A percentile compares a stretch with the other conserved stretches of the same genome.
These are phyloP conservation scores for Drosophila rellima DNA, from an alignment of 2,888 invertebrate genomes.

Conservation along the genomic window DNA sequence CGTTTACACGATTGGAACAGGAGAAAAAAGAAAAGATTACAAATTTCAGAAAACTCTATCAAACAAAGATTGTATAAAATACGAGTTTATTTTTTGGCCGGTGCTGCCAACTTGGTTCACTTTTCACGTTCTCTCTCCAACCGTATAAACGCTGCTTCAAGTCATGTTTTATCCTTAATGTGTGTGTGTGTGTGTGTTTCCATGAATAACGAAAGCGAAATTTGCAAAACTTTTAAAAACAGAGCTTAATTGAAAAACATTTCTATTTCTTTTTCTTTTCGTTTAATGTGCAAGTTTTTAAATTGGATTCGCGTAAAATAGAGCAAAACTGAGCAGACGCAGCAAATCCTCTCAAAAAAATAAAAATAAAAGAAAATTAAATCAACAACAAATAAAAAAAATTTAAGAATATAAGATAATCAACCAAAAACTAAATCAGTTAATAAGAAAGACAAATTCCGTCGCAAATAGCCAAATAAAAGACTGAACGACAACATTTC, in stretches of 20 bases:
- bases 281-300: constrained; percentile 71
- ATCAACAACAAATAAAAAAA: constrained; percentile 3
- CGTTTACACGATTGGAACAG: constrained; percentile 37
- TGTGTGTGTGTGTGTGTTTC: constrained; percentile 37
- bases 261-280: constrained; percentile 82
- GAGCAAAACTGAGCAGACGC: constrained; percentile 52
- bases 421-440: constrained; percentile 14
- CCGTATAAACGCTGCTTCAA: constrained; percentile 42
- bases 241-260: constrained; percentile 71
- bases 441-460: constrained; percentile 31
- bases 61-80: not conserved
- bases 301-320: constrained; percentile 72
- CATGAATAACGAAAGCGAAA: constrained; percentile 28
- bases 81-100: not conserved
- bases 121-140: constrained; percentile 1
- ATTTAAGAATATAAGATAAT: constrained; percentile 1
- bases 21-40: constrained; percentile 5
- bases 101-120: constrained; percentile 5
- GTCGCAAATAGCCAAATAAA: constrained; percentile 33
- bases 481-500: constrained; percentile 62
- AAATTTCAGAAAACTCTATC: too few relatives aligned
- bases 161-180: constrained; percentile 6
- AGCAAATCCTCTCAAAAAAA: constrained; percentile 37
- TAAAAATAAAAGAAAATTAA: constrained; percentile 23
- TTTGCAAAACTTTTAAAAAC: constrained; percentile 37